Evolutionary conservation across 2,113 vertebrate genomes (phyloP).

Genomic region (Aleadryas rufinucha): DNA sequence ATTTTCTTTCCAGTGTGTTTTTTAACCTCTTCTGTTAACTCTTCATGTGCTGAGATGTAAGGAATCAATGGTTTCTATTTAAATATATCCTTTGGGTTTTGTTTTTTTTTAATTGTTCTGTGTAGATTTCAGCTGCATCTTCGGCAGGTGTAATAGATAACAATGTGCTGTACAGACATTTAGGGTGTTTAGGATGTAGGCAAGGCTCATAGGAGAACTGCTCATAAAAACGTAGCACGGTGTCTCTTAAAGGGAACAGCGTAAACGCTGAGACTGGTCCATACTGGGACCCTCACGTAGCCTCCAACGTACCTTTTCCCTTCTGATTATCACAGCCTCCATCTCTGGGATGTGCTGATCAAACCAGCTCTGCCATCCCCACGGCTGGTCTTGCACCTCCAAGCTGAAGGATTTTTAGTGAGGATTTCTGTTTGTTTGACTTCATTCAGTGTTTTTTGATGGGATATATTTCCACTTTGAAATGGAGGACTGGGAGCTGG

Average conservation of each 20-base stretch:
- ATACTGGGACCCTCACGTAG: neutral
- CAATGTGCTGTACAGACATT: slow-evolving; percentile 23
- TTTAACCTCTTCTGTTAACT: slow-evolving; percentile 56
- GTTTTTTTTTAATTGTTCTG: neutral
- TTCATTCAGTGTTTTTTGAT: neutral
- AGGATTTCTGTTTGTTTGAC: neutral
- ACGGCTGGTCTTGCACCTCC: neutral
- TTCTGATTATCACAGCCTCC: neutral
- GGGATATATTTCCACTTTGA: neutral
- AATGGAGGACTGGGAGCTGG: neutral
- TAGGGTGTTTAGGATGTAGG: neutral
- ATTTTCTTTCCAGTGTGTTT: slow-evolving; percentile 45
- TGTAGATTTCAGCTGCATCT: slow-evolving; percentile 31
- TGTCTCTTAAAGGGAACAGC: slow-evolving; percentile 17
- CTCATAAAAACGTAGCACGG: neutral
- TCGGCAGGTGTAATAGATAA: neutral
- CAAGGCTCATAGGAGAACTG: slow-evolving; percentile 5
- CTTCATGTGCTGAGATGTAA: slow-evolving; percentile 55
- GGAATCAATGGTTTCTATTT: slow-evolving; percentile 42
- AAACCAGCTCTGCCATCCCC: neutral
- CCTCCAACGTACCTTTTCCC: neutral
- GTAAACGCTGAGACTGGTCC: neutral
- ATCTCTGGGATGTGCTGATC: neutral
- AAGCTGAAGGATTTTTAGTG: neutral
- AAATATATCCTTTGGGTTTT: neutral